Evolutionary conservation across 2,797 vertebrate genomes (phyloP).

Genomic region (Pantherophis alleghaniensis): DNA sequence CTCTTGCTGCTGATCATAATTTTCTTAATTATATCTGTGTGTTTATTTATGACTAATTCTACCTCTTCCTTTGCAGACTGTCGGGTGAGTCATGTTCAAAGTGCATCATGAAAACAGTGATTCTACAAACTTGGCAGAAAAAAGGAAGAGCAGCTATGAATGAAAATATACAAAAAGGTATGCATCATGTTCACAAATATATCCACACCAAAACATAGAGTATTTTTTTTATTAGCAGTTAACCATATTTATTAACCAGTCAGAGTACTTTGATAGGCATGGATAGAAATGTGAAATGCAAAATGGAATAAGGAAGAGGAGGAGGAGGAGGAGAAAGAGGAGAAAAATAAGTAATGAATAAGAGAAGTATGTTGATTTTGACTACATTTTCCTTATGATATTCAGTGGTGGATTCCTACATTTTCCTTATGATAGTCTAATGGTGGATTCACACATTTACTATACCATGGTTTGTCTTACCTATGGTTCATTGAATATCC

Average conservation of each 20-base stretch:
- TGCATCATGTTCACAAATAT: background rate
- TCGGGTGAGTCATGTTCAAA: conserved; percentile 41
- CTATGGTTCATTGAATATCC: background rate
- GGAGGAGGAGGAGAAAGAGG: background rate
- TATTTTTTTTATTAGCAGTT: background rate
- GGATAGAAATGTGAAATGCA: background rate
- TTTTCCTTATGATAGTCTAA: background rate
- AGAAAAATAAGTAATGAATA: background rate
- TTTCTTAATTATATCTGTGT: conserved; percentile 46
- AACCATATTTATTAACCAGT: background rate
- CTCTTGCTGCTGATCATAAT: conserved; percentile 26
- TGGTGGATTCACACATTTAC: background rate
- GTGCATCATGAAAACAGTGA: background rate
- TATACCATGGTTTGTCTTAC: background rate
- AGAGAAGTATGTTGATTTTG: background rate
- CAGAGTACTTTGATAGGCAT: background rate
- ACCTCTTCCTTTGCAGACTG: conserved; percentile 24
- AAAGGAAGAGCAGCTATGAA: background rate
- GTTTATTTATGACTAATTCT: conserved; percentile 49
- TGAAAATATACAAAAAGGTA: background rate
- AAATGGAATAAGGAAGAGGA: background rate
- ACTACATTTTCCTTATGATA: background rate
- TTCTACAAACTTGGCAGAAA: conserved; percentile 29
- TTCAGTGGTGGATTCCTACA: background rate
- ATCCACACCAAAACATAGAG: background rate